Evolutionary conservation across 2,113 vertebrate species (phyloP), one percentile per base, ranked within the genome.

Genomic region (Sylvia atricapilla): DNA sequence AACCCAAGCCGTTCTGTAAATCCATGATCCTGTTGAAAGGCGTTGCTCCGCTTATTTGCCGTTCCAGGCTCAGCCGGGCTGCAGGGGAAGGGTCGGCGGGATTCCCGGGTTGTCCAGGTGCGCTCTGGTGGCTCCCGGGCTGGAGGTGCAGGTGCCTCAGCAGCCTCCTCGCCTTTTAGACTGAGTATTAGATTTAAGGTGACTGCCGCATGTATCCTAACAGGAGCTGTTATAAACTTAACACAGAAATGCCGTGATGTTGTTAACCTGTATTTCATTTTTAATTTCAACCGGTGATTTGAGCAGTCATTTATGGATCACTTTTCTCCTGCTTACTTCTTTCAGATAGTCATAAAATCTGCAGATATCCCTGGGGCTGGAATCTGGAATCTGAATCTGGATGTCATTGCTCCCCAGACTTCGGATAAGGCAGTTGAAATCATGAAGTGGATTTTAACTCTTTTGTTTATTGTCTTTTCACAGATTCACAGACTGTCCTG

Each of bases 211-310:
- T 6, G 7, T 13, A 14, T n/a, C 17, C 3, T 30, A 16, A 4
- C 9, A 8, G 39, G 22, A 55, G 1, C 23, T 39, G 46, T 23
- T 56, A 7, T 1, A 19, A 31, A 9, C 20, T 13, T 30, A 7
- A 19, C 5, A 1, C 21, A 35, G 30, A 35, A 58, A 16, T 16
- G 15, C 4, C 0, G 0, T 19, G 3, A 10, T 0, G 1, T 28
- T 62, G 7, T 22, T 84, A 35, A 41, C 7, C 8, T 39, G 30
- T 18, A 13, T 52, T 18, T 67, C 0, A 0, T 13, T 64, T 41
- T n/a, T 20, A 5, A 39, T 59, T 79, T 69, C 43, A 22, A 0
- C 7, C 5, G n/a, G 24, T 30, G 43, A 20, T n/a, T 53, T 46
- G 28, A 59, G 11, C 22, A 16, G 25, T 53, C 18, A 0, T 22